Conservation (phyloP, 2,888 invertebrate genomes). For the Drosophila siamana region DNA sequence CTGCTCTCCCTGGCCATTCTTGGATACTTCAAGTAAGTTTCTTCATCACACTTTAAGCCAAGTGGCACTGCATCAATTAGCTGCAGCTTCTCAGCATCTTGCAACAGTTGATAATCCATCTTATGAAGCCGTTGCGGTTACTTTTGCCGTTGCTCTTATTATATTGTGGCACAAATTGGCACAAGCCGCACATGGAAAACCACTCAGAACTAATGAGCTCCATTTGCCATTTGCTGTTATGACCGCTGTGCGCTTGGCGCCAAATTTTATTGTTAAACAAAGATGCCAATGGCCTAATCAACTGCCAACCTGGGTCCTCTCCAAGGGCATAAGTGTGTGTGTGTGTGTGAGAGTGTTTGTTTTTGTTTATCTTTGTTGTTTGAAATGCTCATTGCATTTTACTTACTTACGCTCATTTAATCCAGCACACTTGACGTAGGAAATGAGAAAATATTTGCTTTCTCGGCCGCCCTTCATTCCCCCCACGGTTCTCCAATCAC, state of each 20-base stretch:
- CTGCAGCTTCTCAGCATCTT: slow-evolving; percentile 1
- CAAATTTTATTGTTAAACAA: slow-evolving; percentile 66
- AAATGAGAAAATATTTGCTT: slow-evolving; percentile 72
- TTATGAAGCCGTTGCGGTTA: background rate
- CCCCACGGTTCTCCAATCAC: slow-evolving; percentile 9
- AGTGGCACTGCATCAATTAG: slow-evolving; percentile 18
- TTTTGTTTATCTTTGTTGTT: slow-evolving; percentile 17
- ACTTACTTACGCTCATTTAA: slow-evolving; percentile 49
- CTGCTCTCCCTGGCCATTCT: slow-evolving; percentile 93
- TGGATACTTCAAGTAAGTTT: slow-evolving; percentile 93
- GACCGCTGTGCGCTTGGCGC: slow-evolving; percentile 61
- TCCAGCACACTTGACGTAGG: slow-evolving; percentile 57
- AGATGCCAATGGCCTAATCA: slow-evolving; percentile 60
- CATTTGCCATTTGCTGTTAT: slow-evolving; percentile 39
- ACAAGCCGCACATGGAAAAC: slow-evolving; percentile 36
- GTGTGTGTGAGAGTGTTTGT: too few relatives aligned
- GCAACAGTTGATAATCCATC: slow-evolving; percentile 33
- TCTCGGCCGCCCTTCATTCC: slow-evolving; percentile 12
- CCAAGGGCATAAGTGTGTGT: slow-evolving; percentile 7
- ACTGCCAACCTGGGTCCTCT: slow-evolving; percentile 23
- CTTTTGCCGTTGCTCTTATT: background rate
- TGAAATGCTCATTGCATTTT: slow-evolving; percentile 46
- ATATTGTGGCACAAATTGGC: slow-evolving; percentile 23
- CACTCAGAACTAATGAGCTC: slow-evolving; percentile 60
- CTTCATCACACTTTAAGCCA: background rate